Conservation (phyloP, 2,888 invertebrate genomes). For the Torymus tubicola region DNA sequence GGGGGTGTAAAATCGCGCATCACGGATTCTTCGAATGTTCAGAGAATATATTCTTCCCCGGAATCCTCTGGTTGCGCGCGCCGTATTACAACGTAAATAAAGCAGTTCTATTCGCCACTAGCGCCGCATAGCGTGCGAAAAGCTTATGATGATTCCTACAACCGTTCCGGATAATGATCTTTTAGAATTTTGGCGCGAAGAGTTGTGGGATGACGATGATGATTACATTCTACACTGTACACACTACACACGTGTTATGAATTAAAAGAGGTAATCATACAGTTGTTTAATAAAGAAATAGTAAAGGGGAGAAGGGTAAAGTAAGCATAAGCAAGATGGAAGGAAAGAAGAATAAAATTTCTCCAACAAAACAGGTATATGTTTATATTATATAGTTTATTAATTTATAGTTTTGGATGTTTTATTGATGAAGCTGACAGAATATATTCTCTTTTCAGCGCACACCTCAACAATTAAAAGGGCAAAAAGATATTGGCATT, state of each 20-base stretch:
- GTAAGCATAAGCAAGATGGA: conserved; percentile 16
- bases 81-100: too few relatives aligned
- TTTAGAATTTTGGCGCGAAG: conserved; percentile 47
- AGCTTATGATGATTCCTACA: neutral
- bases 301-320: neutral
- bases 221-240: neutral
- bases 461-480: conserved; percentile 43
- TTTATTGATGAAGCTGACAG: neutral
- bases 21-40: too few relatives aligned
- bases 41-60: too few relatives aligned
- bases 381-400: neutral
- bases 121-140: neutral
- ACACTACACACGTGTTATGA: neutral
- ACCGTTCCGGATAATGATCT: conserved; percentile 1
- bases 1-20: too few relatives aligned
- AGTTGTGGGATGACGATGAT: neutral
- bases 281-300: neutral
- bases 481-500: conserved; percentile 44
- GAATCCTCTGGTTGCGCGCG: too few relatives aligned
- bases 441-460: conserved; percentile 33
- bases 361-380: conserved; percentile 49
- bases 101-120: too few relatives aligned
- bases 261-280: neutral
- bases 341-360: conserved; percentile 7
- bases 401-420: neutral